Conservation (phyloP, 2,113 vertebrate genomes). For the Isurus oxyrinchus region DNA sequence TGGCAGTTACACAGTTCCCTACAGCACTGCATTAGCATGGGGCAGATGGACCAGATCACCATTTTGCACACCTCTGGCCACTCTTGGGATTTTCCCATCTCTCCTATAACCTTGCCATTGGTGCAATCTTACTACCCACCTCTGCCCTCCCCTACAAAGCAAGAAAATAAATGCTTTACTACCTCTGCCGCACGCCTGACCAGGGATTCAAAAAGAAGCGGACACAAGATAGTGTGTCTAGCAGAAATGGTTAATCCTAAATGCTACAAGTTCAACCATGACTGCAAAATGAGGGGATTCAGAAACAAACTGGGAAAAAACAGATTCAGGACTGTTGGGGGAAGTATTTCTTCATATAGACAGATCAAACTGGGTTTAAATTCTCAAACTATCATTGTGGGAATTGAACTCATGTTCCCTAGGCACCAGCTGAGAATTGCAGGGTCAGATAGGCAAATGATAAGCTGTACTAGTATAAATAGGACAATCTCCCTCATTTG, state of each 20-base stretch:
- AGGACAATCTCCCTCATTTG: not conserved
- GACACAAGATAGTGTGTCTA: not conserved
- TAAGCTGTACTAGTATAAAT: too few relatives aligned
- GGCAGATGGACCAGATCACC: not conserved
- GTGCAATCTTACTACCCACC: too few relatives aligned
- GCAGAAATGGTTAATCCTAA: not conserved
- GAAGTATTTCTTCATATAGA: not conserved
- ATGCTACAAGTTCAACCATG: not conserved
- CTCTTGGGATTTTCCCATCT: not conserved
- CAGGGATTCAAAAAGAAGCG: not conserved
- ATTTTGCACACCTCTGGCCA: not conserved
- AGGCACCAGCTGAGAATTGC: not conserved
- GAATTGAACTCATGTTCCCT: not conserved
- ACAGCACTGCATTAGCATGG: not conserved
- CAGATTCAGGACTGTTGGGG: not conserved
- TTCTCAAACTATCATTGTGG: not conserved
- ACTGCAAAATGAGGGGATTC: not conserved
- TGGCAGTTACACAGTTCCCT: too few relatives aligned
- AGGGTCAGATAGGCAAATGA: not conserved
- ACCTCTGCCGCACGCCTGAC: not conserved
- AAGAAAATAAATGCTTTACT: not conserved
- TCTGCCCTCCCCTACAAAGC: too few relatives aligned
- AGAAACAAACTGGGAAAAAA: not conserved
- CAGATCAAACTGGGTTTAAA: not conserved
- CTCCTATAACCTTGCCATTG: too few relatives aligned